A percentile compares a stretch with the other conserved stretches of the same genome.
These are phyloP conservation scores for Ailurus styani DNA, from an alignment of 2,113 vertebrate genomes.

Conservation along the genomic window DNA sequence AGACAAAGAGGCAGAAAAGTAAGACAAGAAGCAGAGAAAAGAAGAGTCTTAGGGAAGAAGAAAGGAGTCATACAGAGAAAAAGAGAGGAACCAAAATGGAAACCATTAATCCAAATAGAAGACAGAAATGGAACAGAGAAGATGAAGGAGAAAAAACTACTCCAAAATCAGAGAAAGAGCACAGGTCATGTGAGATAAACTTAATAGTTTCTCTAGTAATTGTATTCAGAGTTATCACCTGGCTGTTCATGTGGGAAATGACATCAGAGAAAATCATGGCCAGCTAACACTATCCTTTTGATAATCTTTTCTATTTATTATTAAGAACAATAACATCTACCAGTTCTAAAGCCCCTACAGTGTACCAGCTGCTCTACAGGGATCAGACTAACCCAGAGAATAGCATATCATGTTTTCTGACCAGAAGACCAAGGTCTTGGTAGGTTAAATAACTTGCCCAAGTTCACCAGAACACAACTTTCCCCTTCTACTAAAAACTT, in stretches of 20 bases:
- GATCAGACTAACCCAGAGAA: not conserved
- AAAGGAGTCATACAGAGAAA: not conserved
- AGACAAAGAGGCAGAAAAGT: not conserved
- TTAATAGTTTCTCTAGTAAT: not conserved
- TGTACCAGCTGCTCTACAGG: too few species aligned
- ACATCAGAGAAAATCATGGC: not conserved
- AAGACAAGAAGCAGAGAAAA: not conserved
- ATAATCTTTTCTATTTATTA: not conserved
- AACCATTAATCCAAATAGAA: not conserved
- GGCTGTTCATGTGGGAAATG: not conserved
- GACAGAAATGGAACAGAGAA: not conserved
- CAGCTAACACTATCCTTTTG: not conserved
- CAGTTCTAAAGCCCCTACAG: not conserved
- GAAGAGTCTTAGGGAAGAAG: not conserved
- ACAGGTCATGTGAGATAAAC: not conserved
- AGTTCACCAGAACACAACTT: not conserved
- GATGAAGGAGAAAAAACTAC: not conserved
- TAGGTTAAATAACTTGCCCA: not conserved
- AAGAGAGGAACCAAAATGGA: not conserved
- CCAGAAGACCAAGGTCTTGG: not conserved
- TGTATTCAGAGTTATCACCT: not conserved
- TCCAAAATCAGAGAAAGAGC: not conserved
- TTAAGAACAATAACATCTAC: not conserved
- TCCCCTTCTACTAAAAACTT: not conserved
- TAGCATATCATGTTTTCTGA: not conserved